These are phyloP conservation scores for Naja naja DNA, from an alignment of 2,113 vertebrate species.

Conservation along the genomic window DNA sequence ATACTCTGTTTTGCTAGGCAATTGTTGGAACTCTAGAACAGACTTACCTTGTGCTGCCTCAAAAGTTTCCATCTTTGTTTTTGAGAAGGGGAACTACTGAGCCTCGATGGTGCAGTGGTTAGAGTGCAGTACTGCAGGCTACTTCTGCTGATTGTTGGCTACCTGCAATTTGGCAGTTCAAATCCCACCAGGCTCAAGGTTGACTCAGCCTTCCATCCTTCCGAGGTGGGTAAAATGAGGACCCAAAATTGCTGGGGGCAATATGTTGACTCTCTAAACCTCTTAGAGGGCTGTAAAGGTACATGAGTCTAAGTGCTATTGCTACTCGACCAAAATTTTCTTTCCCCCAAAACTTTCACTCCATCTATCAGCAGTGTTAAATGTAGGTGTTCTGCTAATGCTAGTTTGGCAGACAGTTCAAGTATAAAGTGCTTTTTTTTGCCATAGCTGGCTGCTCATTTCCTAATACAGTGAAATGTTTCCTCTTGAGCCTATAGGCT, in stretches of 20 bases:
- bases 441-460: constrained; percentile 18
- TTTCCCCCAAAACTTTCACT: neutral
- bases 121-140: no score
- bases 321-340: neutral
- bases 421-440: neutral
- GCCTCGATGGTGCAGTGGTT: no score
- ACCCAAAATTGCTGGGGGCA: no score
- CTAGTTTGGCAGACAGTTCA: neutral
- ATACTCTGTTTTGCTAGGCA: neutral
- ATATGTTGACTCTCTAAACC: no score
- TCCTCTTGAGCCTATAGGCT: neutral
- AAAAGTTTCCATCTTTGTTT: neutral
- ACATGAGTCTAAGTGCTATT: no score
- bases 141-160: no score
- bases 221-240: no score
- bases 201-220: no score
- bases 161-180: no score
- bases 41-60: neutral
- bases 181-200: no score
- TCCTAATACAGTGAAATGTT: neutral
- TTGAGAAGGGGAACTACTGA: neutral
- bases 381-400: fast-evolving
- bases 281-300: no score
- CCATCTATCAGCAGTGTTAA: neutral
- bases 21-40: neutral